Evolutionary conservation across 1,140 invertebrate species (phyloP), one percentile per base, ranked within the genome.

Genomic region (Lucilia cuprina): DNA sequence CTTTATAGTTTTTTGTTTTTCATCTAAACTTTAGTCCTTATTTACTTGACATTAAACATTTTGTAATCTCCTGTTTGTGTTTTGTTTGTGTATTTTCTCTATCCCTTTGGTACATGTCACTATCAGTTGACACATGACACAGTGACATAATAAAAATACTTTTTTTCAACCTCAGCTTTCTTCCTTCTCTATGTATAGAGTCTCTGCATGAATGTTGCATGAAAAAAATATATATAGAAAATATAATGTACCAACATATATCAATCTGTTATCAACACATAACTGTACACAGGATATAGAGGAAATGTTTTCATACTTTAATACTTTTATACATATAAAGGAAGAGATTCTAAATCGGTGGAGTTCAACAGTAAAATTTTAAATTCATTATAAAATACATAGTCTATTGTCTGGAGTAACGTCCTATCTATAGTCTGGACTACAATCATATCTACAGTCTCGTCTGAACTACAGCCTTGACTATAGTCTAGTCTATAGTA

Each of bases 121-220:
- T 70, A 70, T 70, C 65, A 70, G 65, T 70, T 70, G 65, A 70
- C 65, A 70, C 19, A 70, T 70, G 65, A 70, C 65, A 70, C 65
- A 70, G 65, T 70, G 19, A 70, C 65, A 70, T 70, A 70, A 70
- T 70, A 70, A 70, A 70, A 70, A 17, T 60, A 60, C 14, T n/a
- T 30, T 30, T 30, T 30, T 30, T 30, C 25, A 2, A 30, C 25
- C 25, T 30, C 25, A 30, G 25, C 3, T 3, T 30, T 30, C 25
- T 30, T 30, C 25, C 25, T 30, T 30, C 3, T 30, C 25, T 30
- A 30, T 30, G n/a, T n/a, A 30, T 2, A 30, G 3, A 30, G 25
- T 30, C 25, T 30, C 25, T 30, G 55, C n/a, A 60, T 7, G 41
- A 5, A 41, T 3, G 41, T 41, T 30, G 25, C n/a, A n/a, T n/a